Base-by-base conservation (phyloP, 2,888 invertebrate genomes). In the Dugesia japonica region DNA sequence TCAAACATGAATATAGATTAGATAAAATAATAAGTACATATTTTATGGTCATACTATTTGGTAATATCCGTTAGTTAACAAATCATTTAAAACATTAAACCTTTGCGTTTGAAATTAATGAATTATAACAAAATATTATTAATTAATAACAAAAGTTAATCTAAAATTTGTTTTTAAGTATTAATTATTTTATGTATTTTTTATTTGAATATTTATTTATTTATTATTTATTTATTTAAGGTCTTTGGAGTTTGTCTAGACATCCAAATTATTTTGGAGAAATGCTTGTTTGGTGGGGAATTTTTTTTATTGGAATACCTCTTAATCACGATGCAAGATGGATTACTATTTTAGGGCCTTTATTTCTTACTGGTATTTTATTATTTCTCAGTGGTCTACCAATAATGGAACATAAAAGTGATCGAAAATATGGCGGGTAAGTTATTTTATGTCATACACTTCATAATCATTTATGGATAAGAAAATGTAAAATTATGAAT, bases 231-330 rank as follows among this genome's bases (percentile, higher is more conserved):
- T 31, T 7, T 31, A 31, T 31, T 13, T 56, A 9, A 33, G 83
- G 84, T 9, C 79, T 84, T 15, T 84, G 84, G 84, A 81, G 81
- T 28, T 76, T 82, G 4, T 82, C 81, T 9, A 80, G 83, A 13
- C 82, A 84, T 78, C 84, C 84, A 0, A 84, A 84, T 78, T 84
- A 84, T 77, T 81, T 84, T n/a, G 84, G 84, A 20, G 84, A 84
- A 78, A 83, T 83, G 28, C 80, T 83, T 71, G 80, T 83, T 81
- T 83, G 83, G 83, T 76, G 79, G 0, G 84, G 84, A 0, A 78
- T 83, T 0, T 71, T 81, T 17, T 82, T 82, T 77, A 80, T 81
- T 28, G 56, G 56, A 56, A n/a, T 56, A 20, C n/a, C 56, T 23
- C 4, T 56, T 56, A 56, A 56, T 56, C n/a, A 56, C 23, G n/a